Evolutionary conservation across 2,888 invertebrate species (phyloP).

Genomic region (Cylindroiulus punctatus): DNA sequence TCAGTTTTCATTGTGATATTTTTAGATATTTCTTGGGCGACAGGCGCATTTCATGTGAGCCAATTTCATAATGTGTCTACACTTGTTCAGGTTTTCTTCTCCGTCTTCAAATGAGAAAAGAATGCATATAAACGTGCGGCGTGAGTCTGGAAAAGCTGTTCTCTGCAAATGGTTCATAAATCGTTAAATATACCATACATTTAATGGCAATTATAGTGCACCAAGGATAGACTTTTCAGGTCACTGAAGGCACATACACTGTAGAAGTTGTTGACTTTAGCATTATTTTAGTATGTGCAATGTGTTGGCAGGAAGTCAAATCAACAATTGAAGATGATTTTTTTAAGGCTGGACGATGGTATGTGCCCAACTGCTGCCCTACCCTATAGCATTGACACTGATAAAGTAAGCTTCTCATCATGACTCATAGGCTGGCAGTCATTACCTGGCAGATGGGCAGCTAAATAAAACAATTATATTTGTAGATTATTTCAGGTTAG

Average conservation of each 20-base stretch:
- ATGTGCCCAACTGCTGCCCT: too few species aligned
- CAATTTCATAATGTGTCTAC: constrained; percentile 37
- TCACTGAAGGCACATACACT: background rate
- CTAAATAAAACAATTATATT: too few species aligned
- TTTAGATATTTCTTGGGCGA: constrained; percentile 25
- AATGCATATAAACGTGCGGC: background rate
- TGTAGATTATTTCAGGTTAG: too few species aligned
- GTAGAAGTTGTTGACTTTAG: background rate
- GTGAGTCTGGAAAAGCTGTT: constrained; percentile 1
- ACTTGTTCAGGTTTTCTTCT: constrained; percentile 17
- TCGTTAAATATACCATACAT: constrained; percentile 24
- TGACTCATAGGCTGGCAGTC: too few species aligned
- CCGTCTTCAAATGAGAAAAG: background rate
- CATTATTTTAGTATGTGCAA: background rate
- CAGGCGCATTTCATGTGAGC: background rate
- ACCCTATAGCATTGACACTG: too few species aligned
- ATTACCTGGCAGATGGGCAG: too few species aligned
- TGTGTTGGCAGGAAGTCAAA: background rate
- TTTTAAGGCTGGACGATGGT: background rate
- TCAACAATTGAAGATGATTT: background rate
- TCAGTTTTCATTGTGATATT: background rate
- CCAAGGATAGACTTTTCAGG: background rate
- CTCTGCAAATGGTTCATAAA: background rate
- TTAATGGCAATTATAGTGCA: background rate
- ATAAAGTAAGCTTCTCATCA: too few species aligned